Conservation (phyloP, 2,888 invertebrate species). For the Bellardia pandia region DNA sequence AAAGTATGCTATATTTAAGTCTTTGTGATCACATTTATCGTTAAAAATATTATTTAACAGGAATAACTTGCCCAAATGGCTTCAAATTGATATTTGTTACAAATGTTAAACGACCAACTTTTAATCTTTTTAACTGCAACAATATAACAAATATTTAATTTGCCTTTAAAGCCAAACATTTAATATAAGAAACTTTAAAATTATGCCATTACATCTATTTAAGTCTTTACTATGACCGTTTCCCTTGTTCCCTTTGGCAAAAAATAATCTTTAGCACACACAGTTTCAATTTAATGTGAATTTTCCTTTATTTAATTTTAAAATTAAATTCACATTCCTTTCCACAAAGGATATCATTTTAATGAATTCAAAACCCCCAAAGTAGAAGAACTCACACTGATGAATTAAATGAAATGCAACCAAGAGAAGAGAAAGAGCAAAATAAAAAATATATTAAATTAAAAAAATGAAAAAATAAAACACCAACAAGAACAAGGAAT, state of each 20-base stretch:
- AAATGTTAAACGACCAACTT: too few relatives aligned
- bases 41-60: too few relatives aligned
- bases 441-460: slow-evolving; percentile 24
- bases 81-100: too few relatives aligned
- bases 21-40: neutral
- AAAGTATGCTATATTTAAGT: slow-evolving; percentile 1
- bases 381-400: slow-evolving; percentile 65
- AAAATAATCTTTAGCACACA: slow-evolving; percentile 46
- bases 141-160: too few relatives aligned
- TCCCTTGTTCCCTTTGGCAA: slow-evolving; percentile 1
- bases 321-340: slow-evolving; percentile 71
- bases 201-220: neutral
- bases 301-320: slow-evolving; percentile 63
- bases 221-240: neutral
- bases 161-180: too few relatives aligned
- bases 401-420: slow-evolving; percentile 68
- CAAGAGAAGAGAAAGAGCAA: slow-evolving; percentile 53
- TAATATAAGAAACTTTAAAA: neutral
- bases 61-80: too few relatives aligned
- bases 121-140: too few relatives aligned
- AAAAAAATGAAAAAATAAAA: slow-evolving; percentile 37
- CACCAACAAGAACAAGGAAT: slow-evolving; percentile 61
- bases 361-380: slow-evolving; percentile 71
- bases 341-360: slow-evolving; percentile 72
- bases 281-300: slow-evolving; percentile 43